Evolutionary conservation across 2,888 invertebrate genomes (phyloP), one percentile per base, ranked within the genome.

Genomic region (Cantharis flavilabris): DNA sequence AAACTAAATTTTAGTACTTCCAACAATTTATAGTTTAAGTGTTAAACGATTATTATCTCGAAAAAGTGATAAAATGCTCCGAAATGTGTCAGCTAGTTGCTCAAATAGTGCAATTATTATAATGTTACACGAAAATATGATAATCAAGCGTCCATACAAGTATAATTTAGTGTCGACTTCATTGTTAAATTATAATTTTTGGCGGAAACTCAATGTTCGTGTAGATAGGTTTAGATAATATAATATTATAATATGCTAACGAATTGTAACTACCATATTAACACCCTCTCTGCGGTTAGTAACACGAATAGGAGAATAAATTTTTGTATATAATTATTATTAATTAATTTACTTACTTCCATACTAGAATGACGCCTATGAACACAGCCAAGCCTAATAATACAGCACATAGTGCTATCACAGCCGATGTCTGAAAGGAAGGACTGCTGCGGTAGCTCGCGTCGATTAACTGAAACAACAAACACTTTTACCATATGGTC

Each of bases 371-470:
- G 85, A 94, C 94, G 85, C 94, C 94, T 86, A 96, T 92, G 86
- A 95, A 92, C 82, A 95, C 92, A 87, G 94, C 94, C 83, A 95
- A 91, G 83, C 95, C 90, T 83, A 96, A 91, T 78, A 95, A 92
- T 84, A 95, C 92, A 84, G 95, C 94, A 89, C 95, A 95, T 83
- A 95, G 92, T 81, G 93, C 94, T 89, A 96, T 95, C 89, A 95
- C 93, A 84, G 95, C 95, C 83, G 95, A 94, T 83, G 95, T 95
- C 89, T 95, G 95, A 84, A 96, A 90, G 81, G 95, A 94, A 83
- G 95, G 95, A 87, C 94, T 94, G 89, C 93, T 95, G 89, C 95
- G 94, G 89, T 95, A 94, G 90, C 95, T 95, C 82, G 95, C 95
- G 90, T 96, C 95, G 89, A 96, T 94, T 90, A 95, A 94, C 96